Conservation (phyloP, 1,140 invertebrate species). For the Pachypsylla venusta region DNA sequence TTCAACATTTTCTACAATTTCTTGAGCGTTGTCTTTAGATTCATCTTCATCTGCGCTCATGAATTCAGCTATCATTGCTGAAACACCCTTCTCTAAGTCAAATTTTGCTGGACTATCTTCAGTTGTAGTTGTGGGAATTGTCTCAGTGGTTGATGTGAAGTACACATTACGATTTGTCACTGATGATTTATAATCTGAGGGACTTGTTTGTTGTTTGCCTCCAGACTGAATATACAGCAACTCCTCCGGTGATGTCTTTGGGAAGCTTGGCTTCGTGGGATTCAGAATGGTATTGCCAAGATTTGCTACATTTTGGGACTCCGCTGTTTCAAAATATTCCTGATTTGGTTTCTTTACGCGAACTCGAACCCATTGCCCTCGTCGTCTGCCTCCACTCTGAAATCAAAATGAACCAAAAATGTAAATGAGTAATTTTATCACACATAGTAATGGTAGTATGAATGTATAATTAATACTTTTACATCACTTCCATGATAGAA, state of each 20-base stretch:
- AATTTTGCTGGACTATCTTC: not conserved
- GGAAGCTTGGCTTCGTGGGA: not conserved
- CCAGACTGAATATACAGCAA: not conserved
- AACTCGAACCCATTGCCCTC: constrained; percentile 47
- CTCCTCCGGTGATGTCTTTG: not conserved
- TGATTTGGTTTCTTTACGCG: constrained; percentile 30
- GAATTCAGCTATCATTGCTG: constrained; percentile 7
- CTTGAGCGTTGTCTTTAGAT: constrained; percentile 4
- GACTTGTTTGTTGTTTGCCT: not conserved
- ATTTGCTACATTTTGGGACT: constrained; percentile 39
- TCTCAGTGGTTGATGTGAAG: not conserved
- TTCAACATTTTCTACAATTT: not conserved
- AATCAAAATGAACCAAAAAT: too few relatives aligned
- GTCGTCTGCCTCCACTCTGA: constrained; percentile 24
- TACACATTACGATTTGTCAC: not conserved
- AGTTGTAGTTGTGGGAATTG: not conserved
- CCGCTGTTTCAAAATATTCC: constrained; percentile 47
- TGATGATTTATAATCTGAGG: too few relatives aligned
- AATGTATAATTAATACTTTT: too few relatives aligned
- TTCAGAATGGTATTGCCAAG: constrained; percentile 30
- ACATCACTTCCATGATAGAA: too few relatives aligned
- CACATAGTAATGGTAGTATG: too few relatives aligned
- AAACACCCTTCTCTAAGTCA: constrained; percentile 5
- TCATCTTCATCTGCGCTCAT: constrained; percentile 3
- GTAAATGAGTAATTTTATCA: too few relatives aligned